Percentiles rank a stretch among this genome's conserved stretches.
These are phyloP conservation scores for Candidula unifasciata DNA, from an alignment of 2,888 invertebrate genomes.

Conservation along the genomic window DNA sequence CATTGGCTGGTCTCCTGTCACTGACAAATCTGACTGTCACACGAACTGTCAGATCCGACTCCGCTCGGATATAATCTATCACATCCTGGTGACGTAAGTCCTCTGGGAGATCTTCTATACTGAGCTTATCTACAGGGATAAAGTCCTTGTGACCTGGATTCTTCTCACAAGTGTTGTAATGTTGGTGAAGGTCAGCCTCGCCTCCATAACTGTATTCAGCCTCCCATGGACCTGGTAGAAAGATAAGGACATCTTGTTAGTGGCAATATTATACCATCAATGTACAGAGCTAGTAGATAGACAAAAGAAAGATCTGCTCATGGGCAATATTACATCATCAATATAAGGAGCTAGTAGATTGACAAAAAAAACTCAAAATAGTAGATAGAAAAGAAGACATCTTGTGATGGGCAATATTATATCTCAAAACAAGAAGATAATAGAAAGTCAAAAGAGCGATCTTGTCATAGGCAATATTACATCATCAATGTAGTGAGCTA, in stretches of 20 bases:
- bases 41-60: slow-evolving; percentile 2
- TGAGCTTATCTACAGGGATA: slow-evolving; percentile 14
- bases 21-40: not conserved
- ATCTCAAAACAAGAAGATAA: too few species aligned
- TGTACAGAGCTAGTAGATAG: too few species aligned
- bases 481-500: too few species aligned
- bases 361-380: too few species aligned
- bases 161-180: not conserved
- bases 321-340: too few species aligned
- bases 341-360: too few species aligned
- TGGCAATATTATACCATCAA: too few species aligned
- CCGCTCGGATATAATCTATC: not conserved
- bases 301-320: too few species aligned
- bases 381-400: too few species aligned
- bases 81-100: not conserved
- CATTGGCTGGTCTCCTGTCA: not conserved
- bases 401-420: too few species aligned
- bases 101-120: not conserved
- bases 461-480: too few species aligned
- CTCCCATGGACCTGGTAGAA: not conserved
- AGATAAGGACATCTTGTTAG: not conserved
- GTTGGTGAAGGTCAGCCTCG: slow-evolving; percentile 2
- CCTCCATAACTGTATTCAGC: not conserved
- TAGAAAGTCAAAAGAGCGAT: too few species aligned
- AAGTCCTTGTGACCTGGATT: slow-evolving; percentile 14